Evolutionary conservation across 2,888 invertebrate species (phyloP).

Genomic region (Melolontha melolontha): DNA sequence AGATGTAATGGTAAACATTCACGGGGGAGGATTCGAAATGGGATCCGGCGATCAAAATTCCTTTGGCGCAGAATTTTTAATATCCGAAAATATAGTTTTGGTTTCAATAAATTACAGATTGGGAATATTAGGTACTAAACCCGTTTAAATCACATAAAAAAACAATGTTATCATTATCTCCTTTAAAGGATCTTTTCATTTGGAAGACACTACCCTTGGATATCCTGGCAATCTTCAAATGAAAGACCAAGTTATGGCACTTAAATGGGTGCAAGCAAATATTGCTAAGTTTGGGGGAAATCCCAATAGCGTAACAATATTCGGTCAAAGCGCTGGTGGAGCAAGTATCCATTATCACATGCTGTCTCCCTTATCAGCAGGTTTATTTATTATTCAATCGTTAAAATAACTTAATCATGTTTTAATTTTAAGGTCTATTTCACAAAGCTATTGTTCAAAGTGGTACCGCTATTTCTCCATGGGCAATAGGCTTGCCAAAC

Average conservation of each 20-base stretch:
- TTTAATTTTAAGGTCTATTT: slow-evolving; percentile 70
- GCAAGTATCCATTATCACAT: slow-evolving; percentile 66
- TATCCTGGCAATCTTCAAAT: slow-evolving; percentile 66
- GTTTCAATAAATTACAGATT: slow-evolving; percentile 25
- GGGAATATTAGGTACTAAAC: slow-evolving; percentile 20
- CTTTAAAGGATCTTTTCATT: slow-evolving; percentile 9
- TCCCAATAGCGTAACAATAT: slow-evolving; percentile 63
- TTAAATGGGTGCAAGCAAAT: slow-evolving; percentile 66
- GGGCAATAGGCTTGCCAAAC: slow-evolving; percentile 43
- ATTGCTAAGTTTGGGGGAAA: slow-evolving; percentile 66
- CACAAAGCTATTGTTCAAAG: slow-evolving; percentile 81
- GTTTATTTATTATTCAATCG: slow-evolving; percentile 42
- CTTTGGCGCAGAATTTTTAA: slow-evolving; percentile 11
- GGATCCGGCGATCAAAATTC: background rate
- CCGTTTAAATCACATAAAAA: background rate
- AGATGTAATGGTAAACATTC: slow-evolving; percentile 14
- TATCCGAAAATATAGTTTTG: slow-evolving; percentile 17
- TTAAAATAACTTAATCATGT: background rate
- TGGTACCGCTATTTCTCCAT: slow-evolving; percentile 70
- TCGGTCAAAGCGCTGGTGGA: slow-evolving; percentile 68
- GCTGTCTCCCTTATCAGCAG: slow-evolving; percentile 63
- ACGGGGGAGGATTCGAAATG: slow-evolving; percentile 8
- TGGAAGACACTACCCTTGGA: background rate
- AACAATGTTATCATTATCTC: too few species aligned
- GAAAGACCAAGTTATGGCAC: slow-evolving; percentile 66